Evolutionary conservation across 2,797 vertebrate species (phyloP).

Genomic region (Erethizon dorsatum): DNA sequence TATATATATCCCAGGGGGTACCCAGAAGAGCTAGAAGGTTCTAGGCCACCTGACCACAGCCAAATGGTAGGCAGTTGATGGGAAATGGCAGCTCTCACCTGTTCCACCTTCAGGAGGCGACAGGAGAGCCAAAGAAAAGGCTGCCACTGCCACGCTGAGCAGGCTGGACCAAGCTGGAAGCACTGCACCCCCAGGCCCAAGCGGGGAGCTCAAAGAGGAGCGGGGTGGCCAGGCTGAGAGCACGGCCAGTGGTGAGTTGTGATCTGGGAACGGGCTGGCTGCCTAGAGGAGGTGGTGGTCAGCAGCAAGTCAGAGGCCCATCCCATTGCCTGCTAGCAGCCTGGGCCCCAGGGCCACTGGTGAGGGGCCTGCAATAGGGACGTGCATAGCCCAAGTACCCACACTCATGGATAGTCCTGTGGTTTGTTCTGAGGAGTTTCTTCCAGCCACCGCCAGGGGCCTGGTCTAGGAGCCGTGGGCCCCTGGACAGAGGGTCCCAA

Average conservation of each 20-base stretch:
- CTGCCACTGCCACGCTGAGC: rapidly evolving
- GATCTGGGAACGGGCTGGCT: background rate
- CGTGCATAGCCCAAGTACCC: rapidly evolving
- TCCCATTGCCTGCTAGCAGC: background rate
- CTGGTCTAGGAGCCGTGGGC: background rate
- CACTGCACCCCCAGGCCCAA: background rate
- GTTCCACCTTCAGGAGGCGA: constrained; percentile 75
- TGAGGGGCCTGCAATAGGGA: background rate
- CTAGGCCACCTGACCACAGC: background rate
- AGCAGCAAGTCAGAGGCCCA: background rate
- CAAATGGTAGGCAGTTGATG: background rate
- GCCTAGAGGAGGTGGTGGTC: rapidly evolving
- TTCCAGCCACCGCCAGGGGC: background rate
- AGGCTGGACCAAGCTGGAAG: constrained; percentile 53
- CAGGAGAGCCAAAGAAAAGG: constrained; percentile 5
- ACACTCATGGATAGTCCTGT: background rate
- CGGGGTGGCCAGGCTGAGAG: constrained; percentile 66
- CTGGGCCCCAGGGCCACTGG: background rate
- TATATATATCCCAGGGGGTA: background rate
- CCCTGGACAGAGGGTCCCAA: background rate
- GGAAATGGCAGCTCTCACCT: constrained; percentile 61
- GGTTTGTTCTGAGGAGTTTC: background rate
- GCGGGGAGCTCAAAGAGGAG: constrained; percentile 73
- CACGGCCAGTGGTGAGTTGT: background rate
- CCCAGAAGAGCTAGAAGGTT: background rate